Conservation (phyloP, 2,797 vertebrate species). For the Sebastes vulpes region DNA sequence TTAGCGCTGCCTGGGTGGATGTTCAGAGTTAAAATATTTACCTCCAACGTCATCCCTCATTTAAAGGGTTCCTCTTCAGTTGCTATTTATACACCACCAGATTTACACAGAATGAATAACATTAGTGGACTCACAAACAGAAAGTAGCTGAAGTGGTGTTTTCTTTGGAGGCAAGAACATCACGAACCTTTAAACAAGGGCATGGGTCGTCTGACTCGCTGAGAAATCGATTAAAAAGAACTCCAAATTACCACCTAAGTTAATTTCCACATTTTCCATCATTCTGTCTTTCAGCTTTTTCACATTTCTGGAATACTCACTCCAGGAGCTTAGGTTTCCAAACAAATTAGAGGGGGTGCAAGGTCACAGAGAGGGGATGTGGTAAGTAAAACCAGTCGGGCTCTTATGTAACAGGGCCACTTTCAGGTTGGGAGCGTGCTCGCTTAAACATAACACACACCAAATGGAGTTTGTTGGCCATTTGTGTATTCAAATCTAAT, state of each 20-base stretch:
- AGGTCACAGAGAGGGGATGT: constrained; percentile 69
- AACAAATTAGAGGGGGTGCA: constrained; percentile 70
- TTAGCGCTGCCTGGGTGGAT: constrained; percentile 10
- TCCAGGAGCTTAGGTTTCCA: constrained; percentile 62
- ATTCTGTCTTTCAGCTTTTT: constrained; percentile 32
- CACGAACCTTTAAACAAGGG: constrained; percentile 29
- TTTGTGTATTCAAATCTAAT: constrained; percentile 43
- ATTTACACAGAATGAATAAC: constrained; percentile 45
- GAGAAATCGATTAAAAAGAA: constrained; percentile 37
- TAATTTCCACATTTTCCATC: constrained; percentile 53
- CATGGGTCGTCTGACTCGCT: constrained; percentile 13
- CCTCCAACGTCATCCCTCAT: constrained; percentile 52
- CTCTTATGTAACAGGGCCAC: constrained; percentile 68
- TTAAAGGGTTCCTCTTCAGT: constrained; percentile 47
- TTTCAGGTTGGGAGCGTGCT: constrained; percentile 33
- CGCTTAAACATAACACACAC: constrained; percentile 39
- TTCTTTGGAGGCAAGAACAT: constrained; percentile 36
- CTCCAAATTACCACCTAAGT: constrained; percentile 28
- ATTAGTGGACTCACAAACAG: constrained; percentile 34
- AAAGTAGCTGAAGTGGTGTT: constrained; percentile 23
- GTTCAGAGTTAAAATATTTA: constrained; percentile 60
- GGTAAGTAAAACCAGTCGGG: constrained; percentile 65
- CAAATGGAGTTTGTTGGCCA: constrained; percentile 20
- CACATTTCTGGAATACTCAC: constrained; percentile 58
- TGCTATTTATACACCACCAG: constrained; percentile 45